Base-by-base conservation (phyloP, 2,113 vertebrate species). In the Patagioenas fasciata region DNA sequence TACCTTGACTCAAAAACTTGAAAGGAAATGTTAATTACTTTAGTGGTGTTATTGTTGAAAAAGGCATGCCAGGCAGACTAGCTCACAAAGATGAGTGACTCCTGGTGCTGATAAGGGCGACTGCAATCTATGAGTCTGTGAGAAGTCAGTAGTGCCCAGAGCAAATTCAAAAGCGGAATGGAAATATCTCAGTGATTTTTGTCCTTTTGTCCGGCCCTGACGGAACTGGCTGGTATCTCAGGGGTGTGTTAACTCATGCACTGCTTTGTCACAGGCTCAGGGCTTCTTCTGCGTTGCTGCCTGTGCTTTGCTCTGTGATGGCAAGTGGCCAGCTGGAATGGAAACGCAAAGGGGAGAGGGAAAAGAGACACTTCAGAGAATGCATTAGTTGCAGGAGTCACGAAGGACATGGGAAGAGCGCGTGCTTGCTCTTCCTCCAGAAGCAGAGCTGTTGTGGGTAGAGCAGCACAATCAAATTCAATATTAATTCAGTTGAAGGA, bases 11-110 rank as follows among this genome's bases (percentile, higher is more conserved):
- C 62, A 24, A 47, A 93, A 93, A 81, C 78, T 96, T 88, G 57
- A 88, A 91, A 89, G 50, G 44, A 94, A 87, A 91, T 85, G 80
- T 94, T 97, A 96, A 95, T 95, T 97, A 62, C 86, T 94, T 95
- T 92, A 80, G 70, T 69, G 87, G 58, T 56, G 69, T 62, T 86
- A 28, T 25, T 94, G 73, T 89, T 58, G 61, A 44, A 80, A 65
- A 85, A 93, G 61, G 73, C 83, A 69, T 3, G 12, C 61, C 0
- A 13, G 48, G 66, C 50, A 50, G 73, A 31, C 28, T n/a, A 50
- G 65, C 85, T 93, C 8, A 0, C 66, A 75, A 84, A 86, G 88
- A 65, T 34, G 88, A 89, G 62, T 65, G 40, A 40, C 40, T 40
- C 62, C 77, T 77, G 80, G 28, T 79, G 70, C 86, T 95, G 88